Evolutionary conservation across 1,140 invertebrate species (phyloP).

Genomic region (Ceratitis capitata): DNA sequence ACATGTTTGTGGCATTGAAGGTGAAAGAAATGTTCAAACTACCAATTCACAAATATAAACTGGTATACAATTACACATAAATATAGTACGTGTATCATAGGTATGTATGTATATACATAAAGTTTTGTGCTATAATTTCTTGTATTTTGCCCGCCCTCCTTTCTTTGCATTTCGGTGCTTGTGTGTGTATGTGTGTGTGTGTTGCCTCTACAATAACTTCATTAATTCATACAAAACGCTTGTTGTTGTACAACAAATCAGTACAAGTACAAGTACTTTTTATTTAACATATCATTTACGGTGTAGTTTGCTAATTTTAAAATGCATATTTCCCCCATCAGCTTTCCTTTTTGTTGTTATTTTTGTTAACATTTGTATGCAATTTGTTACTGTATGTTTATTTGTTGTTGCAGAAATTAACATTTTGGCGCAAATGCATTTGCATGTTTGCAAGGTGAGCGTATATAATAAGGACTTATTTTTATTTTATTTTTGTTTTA

Average conservation of each 20-base stretch:
- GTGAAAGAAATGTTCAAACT: neutral
- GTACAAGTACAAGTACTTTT: neutral
- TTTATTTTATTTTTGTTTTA: no score
- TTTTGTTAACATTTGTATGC: neutral
- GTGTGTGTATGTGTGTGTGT: neutral
- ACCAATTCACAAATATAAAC: neutral
- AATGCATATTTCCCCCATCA: neutral
- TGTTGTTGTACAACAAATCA: neutral
- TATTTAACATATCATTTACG: constrained; percentile 29
- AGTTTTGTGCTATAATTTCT: neutral
- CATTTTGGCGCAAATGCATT: constrained; percentile 18
- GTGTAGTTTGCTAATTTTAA: constrained; percentile 8
- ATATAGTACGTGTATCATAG: neutral
- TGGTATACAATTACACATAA: neutral
- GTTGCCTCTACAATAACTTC: neutral
- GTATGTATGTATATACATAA: neutral
- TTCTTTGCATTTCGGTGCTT: no score
- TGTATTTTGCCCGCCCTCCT: neutral
- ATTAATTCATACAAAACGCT: neutral
- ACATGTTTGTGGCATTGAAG: neutral
- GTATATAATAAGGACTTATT: constrained; percentile 9
- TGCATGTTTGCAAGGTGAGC: constrained; percentile 22
- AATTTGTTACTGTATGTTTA: constrained; percentile 2
- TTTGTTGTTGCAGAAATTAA: neutral
- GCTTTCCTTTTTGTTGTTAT: neutral